phyloP scores from a whole-genome alignment of 2,113 vertebrate genomes.

The Prunella himalayana region DNA sequence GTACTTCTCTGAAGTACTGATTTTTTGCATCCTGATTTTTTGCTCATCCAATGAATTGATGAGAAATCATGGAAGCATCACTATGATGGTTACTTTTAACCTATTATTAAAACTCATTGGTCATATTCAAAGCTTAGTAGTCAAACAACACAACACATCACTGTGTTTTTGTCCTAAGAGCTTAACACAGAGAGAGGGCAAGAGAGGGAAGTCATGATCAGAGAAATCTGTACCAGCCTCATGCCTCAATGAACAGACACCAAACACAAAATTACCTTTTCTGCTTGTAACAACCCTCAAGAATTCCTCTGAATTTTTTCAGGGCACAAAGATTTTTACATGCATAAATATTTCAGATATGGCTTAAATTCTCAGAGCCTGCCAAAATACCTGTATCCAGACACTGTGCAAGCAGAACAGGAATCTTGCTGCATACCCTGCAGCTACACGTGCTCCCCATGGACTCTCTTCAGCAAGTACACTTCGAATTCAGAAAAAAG shows the following conservation, averaged over 20 bases:
- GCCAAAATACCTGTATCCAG: not conserved
- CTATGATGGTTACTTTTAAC: not conserved
- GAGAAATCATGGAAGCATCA: not conserved
- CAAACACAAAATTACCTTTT: not conserved
- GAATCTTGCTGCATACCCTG: not conserved
- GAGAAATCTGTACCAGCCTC: not conserved
- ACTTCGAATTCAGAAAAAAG: not conserved
- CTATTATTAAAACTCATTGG: not conserved
- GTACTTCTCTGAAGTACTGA: not conserved
- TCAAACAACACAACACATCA: not conserved
- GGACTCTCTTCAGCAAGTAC: not conserved
- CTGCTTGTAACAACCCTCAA: not conserved
- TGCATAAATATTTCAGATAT: not conserved
- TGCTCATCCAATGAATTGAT: not conserved
- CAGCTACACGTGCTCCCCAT: not conserved
- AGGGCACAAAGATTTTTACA: not conserved
- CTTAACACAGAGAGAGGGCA: rapidly evolving
- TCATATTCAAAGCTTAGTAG: not conserved
- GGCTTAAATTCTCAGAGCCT: not conserved
- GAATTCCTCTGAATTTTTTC: not conserved
- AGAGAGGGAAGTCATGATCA: not conserved
- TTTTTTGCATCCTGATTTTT: not conserved
- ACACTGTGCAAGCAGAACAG: not conserved
- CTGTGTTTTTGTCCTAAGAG: not conserved
- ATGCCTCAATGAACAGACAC: not conserved